Percentiles rank a stretch among this genome's conserved stretches.
Conservation (phyloP, 2,888 invertebrate species). For the Unio delphinus region DNA sequence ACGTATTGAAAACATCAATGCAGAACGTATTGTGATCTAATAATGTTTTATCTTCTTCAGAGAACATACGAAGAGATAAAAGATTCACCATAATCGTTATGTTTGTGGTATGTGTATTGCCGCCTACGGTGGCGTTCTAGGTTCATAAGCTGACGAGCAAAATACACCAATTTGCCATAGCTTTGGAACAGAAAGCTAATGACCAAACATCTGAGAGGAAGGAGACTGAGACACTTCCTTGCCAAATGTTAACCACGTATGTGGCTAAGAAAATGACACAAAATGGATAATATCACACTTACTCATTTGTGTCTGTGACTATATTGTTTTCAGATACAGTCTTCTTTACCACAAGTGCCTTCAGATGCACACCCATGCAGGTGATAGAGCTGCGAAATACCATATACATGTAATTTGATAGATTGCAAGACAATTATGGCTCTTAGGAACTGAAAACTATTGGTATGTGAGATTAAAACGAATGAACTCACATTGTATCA, state of each 20-base stretch:
- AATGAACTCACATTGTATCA: too few relatives aligned
- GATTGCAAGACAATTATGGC: conserved; percentile 34
- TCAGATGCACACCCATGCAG: conserved; percentile 1
- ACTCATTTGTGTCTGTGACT: conserved; percentile 10
- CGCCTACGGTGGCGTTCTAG: too few relatives aligned
- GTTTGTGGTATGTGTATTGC: too few relatives aligned
- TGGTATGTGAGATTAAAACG: conserved; percentile 14
- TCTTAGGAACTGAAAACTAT: conserved; percentile 52
- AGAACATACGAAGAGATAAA: too few relatives aligned
- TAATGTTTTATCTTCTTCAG: too few relatives aligned
- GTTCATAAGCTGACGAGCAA: too few relatives aligned
- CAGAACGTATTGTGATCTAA: too few relatives aligned
- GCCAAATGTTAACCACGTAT: conserved; percentile 16
- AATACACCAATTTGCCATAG: too few relatives aligned
- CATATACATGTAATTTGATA: conserved; percentile 42
- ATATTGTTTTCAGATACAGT: conserved; percentile 17
- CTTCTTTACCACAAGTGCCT: conserved; percentile 4
- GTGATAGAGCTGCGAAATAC: conserved; percentile 42
- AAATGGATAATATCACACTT: conserved; percentile 7
- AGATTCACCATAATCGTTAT: too few relatives aligned
- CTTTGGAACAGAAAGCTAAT: neutral
- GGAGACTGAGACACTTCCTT: conserved; percentile 6
- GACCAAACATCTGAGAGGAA: conserved; percentile 3
- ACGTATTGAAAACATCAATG: too few relatives aligned
- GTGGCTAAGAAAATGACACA: conserved; percentile 10